These are phyloP conservation scores for Protobothrops flavoviridis DNA, from an alignment of 2,113 vertebrate genomes.

Conservation along the genomic window DNA sequence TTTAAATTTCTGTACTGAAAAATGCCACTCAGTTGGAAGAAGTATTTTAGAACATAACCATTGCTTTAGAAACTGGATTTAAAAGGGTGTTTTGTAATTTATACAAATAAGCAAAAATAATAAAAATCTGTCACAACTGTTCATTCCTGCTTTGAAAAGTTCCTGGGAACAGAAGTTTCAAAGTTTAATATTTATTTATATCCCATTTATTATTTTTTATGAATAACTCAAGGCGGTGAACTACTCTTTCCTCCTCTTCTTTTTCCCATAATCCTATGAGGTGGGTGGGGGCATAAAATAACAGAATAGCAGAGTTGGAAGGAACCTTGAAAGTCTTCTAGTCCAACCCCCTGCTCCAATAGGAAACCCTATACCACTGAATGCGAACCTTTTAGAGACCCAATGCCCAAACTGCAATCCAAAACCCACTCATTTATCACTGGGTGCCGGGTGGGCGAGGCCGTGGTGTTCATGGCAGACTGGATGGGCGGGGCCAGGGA, in stretches of 20 bases:
- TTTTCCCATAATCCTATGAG: too few relatives aligned
- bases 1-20: not conserved
- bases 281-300: too few relatives aligned
- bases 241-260: not conserved
- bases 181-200: not conserved
- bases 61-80: not conserved
- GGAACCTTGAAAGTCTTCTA: not conserved
- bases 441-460: too few relatives aligned
- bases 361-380: not conserved
- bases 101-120: not conserved
- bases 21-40: not conserved
- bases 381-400: too few relatives aligned
- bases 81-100: not conserved
- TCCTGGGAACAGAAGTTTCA: not conserved
- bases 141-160: not conserved
- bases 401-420: too few relatives aligned
- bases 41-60: not conserved
- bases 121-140: not conserved
- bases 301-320: not conserved
- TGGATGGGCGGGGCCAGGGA: too few relatives aligned
- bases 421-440: too few relatives aligned
- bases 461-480: too few relatives aligned
- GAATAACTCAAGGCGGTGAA: not conserved
- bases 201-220: not conserved
- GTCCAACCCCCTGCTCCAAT: not conserved